Conservation (phyloP, 2,797 vertebrate species). For the Argyrosomus regius region DNA sequence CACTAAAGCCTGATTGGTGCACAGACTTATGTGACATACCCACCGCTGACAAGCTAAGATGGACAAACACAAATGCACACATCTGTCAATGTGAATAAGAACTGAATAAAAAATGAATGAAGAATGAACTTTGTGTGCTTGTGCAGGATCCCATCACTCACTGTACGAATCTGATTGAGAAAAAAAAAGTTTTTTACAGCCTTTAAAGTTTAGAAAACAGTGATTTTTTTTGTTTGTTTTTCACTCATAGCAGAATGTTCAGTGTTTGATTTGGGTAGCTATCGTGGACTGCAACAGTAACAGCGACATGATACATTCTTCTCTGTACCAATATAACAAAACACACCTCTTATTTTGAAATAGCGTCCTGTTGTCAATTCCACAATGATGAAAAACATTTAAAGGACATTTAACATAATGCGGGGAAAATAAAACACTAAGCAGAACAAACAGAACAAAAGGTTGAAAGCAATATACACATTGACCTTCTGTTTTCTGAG, state of each 20-base stretch:
- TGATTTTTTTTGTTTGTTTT: too few species aligned
- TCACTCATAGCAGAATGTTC: too few species aligned
- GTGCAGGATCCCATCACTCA: background rate
- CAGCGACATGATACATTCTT: background rate
- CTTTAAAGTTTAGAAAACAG: background rate
- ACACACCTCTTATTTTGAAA: background rate
- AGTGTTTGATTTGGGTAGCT: too few species aligned
- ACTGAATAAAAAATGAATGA: too few species aligned
- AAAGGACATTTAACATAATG: slow-evolving; percentile 1
- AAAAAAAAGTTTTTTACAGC: too few species aligned
- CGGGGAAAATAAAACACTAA: background rate
- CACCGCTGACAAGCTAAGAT: too few species aligned
- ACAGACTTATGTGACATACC: too few species aligned
- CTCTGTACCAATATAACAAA: background rate
- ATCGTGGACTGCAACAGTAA: background rate
- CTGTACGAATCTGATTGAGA: background rate
- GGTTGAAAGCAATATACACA: background rate
- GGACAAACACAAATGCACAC: too few species aligned
- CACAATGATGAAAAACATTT: background rate
- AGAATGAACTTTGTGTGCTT: background rate
- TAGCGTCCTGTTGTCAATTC: background rate
- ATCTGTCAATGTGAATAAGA: too few species aligned
- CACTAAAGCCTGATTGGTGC: background rate
- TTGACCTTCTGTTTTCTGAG: background rate
- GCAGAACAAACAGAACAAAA: too few species aligned